A percentile compares a stretch with the other conserved stretches of the same genome.
phyloP scores from a whole-genome alignment of 2,113 vertebrate genomes.

The Carassius auratus region DNA sequence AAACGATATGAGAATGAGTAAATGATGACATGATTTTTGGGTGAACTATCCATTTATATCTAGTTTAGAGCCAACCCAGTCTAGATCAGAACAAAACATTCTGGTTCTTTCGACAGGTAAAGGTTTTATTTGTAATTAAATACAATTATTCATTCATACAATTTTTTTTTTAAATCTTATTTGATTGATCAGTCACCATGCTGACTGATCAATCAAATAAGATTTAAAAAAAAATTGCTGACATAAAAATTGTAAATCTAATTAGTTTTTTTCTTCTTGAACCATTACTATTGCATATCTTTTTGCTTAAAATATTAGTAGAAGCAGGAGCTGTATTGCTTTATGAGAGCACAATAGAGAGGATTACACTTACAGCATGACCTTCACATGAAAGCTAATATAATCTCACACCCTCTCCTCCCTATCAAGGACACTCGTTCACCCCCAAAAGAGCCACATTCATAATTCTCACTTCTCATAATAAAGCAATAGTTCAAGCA shows the following conservation, averaged over 20 bases:
- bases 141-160: no score
- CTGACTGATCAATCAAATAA: no score
- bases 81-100: no score
- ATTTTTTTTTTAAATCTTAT: no score
- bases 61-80: no score
- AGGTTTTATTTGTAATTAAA: no score
- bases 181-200: background rate
- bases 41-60: no score
- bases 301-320: background rate
- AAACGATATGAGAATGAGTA: no score
- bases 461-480: background rate
- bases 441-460: background rate
- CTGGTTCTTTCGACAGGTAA: no score
- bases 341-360: constrained; percentile 12
- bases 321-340: background rate
- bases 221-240: no score
- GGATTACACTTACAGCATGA: constrained; percentile 25
- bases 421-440: background rate
- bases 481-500: background rate
- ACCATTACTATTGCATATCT: background rate
- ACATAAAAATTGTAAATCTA: background rate
- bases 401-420: constrained; percentile 18
- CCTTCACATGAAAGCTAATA: constrained; percentile 39
- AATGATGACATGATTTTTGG: no score
- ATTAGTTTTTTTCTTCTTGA: background rate